A percentile compares a stretch with the other conserved stretches of the same genome.
Evolutionary conservation across 2,888 invertebrate genomes (phyloP).

Genomic region (Sesia apiformis): DNA sequence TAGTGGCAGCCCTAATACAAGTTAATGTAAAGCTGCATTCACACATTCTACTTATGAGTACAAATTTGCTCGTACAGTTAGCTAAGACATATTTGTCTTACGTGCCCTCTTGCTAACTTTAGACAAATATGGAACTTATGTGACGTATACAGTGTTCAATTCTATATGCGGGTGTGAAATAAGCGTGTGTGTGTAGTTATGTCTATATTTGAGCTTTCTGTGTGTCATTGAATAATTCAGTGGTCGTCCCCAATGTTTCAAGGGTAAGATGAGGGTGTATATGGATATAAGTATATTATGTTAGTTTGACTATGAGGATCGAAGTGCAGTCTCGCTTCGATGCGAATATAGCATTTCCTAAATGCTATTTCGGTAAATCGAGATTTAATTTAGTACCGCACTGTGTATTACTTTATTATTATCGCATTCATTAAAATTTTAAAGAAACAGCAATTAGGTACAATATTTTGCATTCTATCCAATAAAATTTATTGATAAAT

Average conservation of each 20-base stretch:
- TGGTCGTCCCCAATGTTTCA: conserved; percentile 67
- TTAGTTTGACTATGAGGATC: no score
- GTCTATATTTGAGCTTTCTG: conserved; percentile 69
- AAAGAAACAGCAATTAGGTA: no score
- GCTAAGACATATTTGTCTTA: conserved; percentile 67
- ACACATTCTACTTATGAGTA: conserved; percentile 58
- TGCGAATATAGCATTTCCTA: no score
- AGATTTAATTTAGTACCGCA: no score
- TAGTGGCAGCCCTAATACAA: conserved; percentile 43
- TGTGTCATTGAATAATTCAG: conserved; percentile 73
- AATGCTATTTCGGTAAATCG: no score
- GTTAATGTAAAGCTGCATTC: conserved; percentile 56
- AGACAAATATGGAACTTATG: conserved; percentile 54
- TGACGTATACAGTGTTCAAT: conserved; percentile 36
- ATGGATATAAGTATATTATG: background rate
- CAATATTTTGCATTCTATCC: no score
- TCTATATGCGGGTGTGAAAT: conserved; percentile 32
- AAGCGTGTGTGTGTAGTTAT: conserved; percentile 46
- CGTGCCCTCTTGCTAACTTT: conserved; percentile 44
- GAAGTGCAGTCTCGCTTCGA: no score
- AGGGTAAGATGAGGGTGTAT: conserved; percentile 46
- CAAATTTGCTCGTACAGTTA: conserved; percentile 60
- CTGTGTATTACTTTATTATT: no score
- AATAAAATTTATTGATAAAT: no score
- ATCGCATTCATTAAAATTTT: no score